These are phyloP conservation scores for Xanthia icteritia DNA, from an alignment of 2,888 invertebrate species.

Conservation along the genomic window DNA sequence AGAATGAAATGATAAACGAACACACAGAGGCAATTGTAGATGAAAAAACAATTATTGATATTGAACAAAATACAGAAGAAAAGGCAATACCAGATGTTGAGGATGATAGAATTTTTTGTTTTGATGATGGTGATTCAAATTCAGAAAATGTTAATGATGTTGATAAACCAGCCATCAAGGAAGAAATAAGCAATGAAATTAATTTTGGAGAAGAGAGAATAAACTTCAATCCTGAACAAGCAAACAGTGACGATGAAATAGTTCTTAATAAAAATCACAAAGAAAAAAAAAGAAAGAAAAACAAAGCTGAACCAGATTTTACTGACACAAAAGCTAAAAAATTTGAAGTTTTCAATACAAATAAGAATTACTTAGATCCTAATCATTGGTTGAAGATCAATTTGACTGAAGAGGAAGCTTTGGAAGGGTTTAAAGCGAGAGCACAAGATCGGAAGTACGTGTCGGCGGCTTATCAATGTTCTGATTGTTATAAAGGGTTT, in stretches of 20 bases:
- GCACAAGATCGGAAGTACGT: conserved; percentile 76
- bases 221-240: neutral
- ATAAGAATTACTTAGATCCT: conserved; percentile 64
- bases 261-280: conserved; percentile 11
- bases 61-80: conserved; percentile 6
- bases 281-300: conserved; percentile 6
- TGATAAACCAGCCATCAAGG: conserved; percentile 12
- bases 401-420: conserved; percentile 81
- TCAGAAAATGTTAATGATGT: neutral
- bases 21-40: neutral
- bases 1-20: conserved; percentile 28
- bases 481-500: conserved; percentile 80
- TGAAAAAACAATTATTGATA: conserved; percentile 1
- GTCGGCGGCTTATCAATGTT: conserved; percentile 77
- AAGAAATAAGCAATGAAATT: conserved; percentile 10
- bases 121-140: conserved; percentile 20
- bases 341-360: conserved; percentile 14
- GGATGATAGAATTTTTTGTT: conserved; percentile 9
- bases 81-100: conserved; percentile 5
- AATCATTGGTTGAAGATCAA: conserved; percentile 79
- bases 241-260: conserved; percentile 6
- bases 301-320: neutral
- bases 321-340: conserved; percentile 13
- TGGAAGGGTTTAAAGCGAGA: conserved; percentile 76
- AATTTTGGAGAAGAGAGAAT: neutral